These are phyloP conservation scores for Hirtodrosophila confusa DNA, from an alignment of 2,888 invertebrate genomes.

Conservation along the genomic window DNA sequence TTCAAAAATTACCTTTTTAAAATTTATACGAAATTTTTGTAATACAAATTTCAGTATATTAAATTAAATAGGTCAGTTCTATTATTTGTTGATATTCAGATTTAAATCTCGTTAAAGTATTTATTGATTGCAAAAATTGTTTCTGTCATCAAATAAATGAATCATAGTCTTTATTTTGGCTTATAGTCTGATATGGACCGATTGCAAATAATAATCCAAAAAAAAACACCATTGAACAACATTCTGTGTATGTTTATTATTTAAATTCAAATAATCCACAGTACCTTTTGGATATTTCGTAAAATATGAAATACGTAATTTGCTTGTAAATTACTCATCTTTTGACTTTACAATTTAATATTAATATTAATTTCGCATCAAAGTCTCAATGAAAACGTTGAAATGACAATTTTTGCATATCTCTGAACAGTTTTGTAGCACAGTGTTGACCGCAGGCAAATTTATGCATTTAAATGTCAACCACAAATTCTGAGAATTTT, in stretches of 20 bases:
- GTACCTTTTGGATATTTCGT: too few relatives aligned
- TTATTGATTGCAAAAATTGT: constrained; percentile 18
- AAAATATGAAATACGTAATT: too few relatives aligned
- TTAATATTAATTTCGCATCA: too few relatives aligned
- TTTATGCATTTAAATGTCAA: neutral
- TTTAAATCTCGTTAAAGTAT: constrained; percentile 9
- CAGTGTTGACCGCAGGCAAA: constrained; percentile 5
- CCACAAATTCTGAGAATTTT: constrained; percentile 26
- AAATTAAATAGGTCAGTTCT: constrained; percentile 54
- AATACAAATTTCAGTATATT: constrained; percentile 5
- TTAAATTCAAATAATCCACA: too few relatives aligned
- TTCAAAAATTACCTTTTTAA: neutral
- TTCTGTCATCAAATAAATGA: constrained; percentile 16
- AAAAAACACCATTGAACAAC: neutral
- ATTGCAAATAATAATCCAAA: too few relatives aligned
- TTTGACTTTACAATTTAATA: too few relatives aligned
- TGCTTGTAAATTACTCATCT: too few relatives aligned
- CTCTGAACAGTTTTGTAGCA: neutral
- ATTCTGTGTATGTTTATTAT: neutral
- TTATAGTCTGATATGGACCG: too few relatives aligned
- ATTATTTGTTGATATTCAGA: constrained; percentile 23
- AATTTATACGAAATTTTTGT: neutral
- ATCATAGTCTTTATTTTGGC: constrained; percentile 1
- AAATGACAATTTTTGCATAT: too few relatives aligned
- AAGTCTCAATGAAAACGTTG: too few relatives aligned